phyloP scores from a whole-genome alignment of 2,888 invertebrate species.

The Temnothorax rugatulus region DNA sequence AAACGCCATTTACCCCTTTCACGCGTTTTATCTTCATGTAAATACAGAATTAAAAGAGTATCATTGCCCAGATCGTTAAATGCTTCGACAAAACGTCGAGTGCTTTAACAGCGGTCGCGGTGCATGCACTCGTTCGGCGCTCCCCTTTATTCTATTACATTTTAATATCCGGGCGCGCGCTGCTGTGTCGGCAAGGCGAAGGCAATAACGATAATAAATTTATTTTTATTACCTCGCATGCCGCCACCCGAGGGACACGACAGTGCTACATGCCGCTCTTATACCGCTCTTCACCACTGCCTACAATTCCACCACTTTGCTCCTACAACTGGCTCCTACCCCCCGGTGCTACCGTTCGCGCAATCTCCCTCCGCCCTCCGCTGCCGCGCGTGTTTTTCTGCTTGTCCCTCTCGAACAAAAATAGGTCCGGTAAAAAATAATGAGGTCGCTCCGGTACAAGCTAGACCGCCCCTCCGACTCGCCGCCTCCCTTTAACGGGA shows the following conservation, averaged over 20 bases:
- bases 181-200: conserved; percentile 61
- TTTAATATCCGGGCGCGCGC: conserved; percentile 70
- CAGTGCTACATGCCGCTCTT: conserved; percentile 42
- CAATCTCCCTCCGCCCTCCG: neutral
- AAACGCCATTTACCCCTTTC: neutral
- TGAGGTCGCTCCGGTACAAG: conserved; percentile 72
- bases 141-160: conserved; percentile 71
- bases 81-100: conserved; percentile 41
- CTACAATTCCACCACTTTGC: conserved; percentile 29
- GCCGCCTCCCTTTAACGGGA: conserved; percentile 48
- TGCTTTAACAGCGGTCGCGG: conserved; percentile 17
- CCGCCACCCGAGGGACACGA: conserved; percentile 53
- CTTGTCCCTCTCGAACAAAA: conserved; percentile 56
- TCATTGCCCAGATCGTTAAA: conserved; percentile 29
- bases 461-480: conserved; percentile 42
- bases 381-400: conserved; percentile 33
- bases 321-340: conserved; percentile 10
- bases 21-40: conserved; percentile 6
- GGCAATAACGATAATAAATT: conserved; percentile 79
- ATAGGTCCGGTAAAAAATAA: conserved; percentile 75
- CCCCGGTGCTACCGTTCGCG: neutral
- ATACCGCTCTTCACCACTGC: conserved; percentile 37
- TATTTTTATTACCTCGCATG: conserved; percentile 78
- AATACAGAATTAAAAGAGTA: conserved; percentile 26
- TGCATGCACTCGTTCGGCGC: conserved; percentile 20